phyloP scores from a whole-genome alignment of 2,888 invertebrate species.

The Leptura quadrifasciata region DNA sequence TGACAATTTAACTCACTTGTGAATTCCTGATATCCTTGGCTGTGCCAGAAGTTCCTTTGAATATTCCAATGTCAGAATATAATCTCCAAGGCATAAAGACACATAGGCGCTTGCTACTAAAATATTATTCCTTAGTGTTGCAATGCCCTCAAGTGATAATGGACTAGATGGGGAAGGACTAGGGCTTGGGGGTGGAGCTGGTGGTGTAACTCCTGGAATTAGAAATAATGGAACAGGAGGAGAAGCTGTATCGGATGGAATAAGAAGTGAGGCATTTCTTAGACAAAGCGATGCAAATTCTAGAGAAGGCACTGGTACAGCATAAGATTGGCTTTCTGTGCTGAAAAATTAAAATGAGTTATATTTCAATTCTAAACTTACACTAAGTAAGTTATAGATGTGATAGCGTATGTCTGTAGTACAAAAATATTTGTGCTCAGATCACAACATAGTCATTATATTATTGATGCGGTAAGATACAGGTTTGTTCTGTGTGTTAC shows the following conservation, averaged over 20 bases:
- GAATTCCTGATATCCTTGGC: conserved; percentile 82
- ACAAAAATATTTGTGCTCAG: too few relatives aligned
- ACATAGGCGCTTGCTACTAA: conserved; percentile 90
- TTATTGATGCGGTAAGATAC: too few relatives aligned
- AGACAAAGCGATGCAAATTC: conserved; percentile 94
- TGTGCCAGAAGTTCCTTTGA: conserved; percentile 84
- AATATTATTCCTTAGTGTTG: conserved; percentile 80
- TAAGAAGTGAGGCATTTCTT: conserved; percentile 86
- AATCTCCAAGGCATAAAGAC: conserved; percentile 89
- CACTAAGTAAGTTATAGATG: neutral
- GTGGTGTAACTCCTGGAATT: conserved; percentile 70
- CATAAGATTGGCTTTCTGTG: conserved; percentile 83
- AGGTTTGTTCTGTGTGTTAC: too few relatives aligned
- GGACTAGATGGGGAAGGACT: conserved; percentile 79
- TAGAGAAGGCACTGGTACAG: conserved; percentile 90
- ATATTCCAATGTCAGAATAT: conserved; percentile 85
- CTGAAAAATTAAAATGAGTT: conserved; percentile 62
- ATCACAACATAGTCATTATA: too few relatives aligned
- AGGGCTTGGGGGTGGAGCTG: conserved; percentile 69
- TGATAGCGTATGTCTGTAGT: too few relatives aligned
- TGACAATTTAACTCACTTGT: conserved; percentile 76
- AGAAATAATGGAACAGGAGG: conserved; percentile 72
- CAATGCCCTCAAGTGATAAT: conserved; percentile 78
- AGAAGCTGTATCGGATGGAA: conserved; percentile 76
- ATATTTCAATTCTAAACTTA: neutral